Percentiles rank a stretch among this genome's conserved stretches.
Conservation (phyloP, 2,888 invertebrate species). For the Monoplex corrugatus region DNA sequence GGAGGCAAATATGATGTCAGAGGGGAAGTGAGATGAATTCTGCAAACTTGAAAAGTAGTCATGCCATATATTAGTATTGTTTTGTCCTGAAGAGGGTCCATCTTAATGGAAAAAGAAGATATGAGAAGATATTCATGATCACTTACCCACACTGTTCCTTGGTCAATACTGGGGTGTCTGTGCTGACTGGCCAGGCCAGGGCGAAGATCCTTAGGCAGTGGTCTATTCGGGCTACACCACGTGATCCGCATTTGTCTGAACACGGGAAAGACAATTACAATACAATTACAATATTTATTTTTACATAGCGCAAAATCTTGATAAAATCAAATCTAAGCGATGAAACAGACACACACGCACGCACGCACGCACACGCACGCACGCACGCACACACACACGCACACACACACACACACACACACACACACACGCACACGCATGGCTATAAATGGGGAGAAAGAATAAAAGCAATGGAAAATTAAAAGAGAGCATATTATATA, state of each 20-base stretch:
- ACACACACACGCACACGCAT: background rate
- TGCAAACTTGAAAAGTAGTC: no score
- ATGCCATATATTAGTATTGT: no score
- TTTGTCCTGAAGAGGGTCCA: no score
- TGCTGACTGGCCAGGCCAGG: slow-evolving; percentile 57
- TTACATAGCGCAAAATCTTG: no score
- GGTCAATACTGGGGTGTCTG: slow-evolving; percentile 42
- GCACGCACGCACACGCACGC: background rate
- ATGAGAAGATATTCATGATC: no score
- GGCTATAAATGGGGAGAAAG: background rate
- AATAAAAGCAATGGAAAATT: background rate
- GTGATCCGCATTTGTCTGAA: slow-evolving; percentile 56
- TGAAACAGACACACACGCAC: background rate
- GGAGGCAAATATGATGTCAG: no score
- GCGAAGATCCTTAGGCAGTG: slow-evolving; percentile 60
- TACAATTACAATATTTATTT: no score
- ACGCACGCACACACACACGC: background rate
- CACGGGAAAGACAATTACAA: no score
- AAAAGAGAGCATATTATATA: no score
- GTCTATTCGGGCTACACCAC: slow-evolving; percentile 57
- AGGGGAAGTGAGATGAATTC: no score
- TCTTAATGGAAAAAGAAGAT: background rate
- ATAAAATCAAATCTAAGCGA: no score
- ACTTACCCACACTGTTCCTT: slow-evolving; percentile 59
- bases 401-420: background rate